Percentiles rank a stretch among this genome's conserved stretches.
phyloP scores from a whole-genome alignment of 2,797 vertebrate species.

The Ficedula albicollis region DNA sequence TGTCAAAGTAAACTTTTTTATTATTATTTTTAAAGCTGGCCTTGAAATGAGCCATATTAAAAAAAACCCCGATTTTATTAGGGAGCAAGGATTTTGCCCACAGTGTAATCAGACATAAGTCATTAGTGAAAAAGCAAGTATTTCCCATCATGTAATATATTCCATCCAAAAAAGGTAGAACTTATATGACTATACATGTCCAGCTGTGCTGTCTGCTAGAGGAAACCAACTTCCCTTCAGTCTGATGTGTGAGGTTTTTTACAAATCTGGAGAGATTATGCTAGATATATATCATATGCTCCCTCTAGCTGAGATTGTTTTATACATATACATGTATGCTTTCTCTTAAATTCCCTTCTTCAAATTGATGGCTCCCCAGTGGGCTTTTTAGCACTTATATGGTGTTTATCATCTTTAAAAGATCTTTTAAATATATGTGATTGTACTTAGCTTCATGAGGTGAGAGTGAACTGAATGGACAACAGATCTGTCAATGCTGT shows the following conservation, averaged over 20 bases:
- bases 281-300: slow-evolving; percentile 42
- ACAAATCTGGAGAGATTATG: slow-evolving; percentile 38
- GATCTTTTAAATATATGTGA: slow-evolving; percentile 40
- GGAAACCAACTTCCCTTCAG: slow-evolving; percentile 12
- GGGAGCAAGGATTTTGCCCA: neutral
- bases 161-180: neutral
- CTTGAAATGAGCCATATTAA: neutral
- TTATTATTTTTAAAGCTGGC: neutral
- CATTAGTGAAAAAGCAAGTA: neutral
- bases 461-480: slow-evolving; percentile 29
- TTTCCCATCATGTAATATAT: neutral
- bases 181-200: neutral
- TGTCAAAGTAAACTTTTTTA: neutral
- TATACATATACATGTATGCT: slow-evolving; percentile 6
- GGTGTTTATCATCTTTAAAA: slow-evolving; percentile 57
- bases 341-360: slow-evolving; percentile 51
- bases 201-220: neutral
- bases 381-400: slow-evolving; percentile 46
- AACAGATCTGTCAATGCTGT: slow-evolving; percentile 35
- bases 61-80: neutral
- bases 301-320: slow-evolving; percentile 34
- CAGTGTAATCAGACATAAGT: neutral
- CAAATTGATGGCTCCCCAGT: slow-evolving; percentile 55
- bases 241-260: slow-evolving; percentile 8
- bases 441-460: slow-evolving; percentile 45